Conservation (phyloP, 1,140 invertebrate species). For the Saccostrea cuccullata region DNA sequence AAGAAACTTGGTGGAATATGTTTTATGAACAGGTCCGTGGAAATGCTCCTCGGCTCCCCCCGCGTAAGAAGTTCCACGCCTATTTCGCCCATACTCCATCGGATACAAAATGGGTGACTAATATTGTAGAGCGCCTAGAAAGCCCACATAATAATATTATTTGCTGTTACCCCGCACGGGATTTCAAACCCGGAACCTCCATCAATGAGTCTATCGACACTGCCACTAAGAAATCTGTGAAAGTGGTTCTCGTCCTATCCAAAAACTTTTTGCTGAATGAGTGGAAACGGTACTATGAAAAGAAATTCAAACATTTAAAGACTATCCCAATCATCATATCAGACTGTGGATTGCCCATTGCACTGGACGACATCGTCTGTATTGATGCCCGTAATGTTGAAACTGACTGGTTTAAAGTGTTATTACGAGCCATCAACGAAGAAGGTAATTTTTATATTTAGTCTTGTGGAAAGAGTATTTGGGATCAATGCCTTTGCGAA, state of each 20-base stretch:
- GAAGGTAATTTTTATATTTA: constrained; percentile 38
- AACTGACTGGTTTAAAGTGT: constrained; percentile 46
- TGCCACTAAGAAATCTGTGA: constrained; percentile 42
- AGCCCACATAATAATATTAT: constrained; percentile 47
- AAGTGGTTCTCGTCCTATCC: constrained; percentile 50
- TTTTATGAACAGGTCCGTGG: constrained; percentile 42
- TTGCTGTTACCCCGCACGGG: constrained; percentile 52
- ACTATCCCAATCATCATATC: constrained; percentile 44
- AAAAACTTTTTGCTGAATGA: constrained; percentile 45
- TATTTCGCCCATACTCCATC: constrained; percentile 48
- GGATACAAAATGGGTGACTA: constrained; percentile 45
- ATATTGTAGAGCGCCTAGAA: constrained; percentile 53
- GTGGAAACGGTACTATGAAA: constrained; percentile 55
- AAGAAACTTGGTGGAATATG: constrained; percentile 51
- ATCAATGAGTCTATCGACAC: constrained; percentile 41
- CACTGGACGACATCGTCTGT: constrained; percentile 45
- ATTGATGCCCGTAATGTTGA: constrained; percentile 48
- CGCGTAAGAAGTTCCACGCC: constrained; percentile 49
- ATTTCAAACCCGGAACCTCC: constrained; percentile 51
- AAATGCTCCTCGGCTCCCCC: constrained; percentile 38
- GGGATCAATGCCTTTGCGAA: no score
- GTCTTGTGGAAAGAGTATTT: no score
- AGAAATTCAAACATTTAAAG: constrained; percentile 33
- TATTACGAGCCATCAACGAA: constrained; percentile 44
- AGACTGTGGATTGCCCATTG: constrained; percentile 42